A percentile compares a stretch with the other conserved stretches of the same genome.
Evolutionary conservation across 2,888 invertebrate species (phyloP).

Genomic region (Heliconius erato): DNA sequence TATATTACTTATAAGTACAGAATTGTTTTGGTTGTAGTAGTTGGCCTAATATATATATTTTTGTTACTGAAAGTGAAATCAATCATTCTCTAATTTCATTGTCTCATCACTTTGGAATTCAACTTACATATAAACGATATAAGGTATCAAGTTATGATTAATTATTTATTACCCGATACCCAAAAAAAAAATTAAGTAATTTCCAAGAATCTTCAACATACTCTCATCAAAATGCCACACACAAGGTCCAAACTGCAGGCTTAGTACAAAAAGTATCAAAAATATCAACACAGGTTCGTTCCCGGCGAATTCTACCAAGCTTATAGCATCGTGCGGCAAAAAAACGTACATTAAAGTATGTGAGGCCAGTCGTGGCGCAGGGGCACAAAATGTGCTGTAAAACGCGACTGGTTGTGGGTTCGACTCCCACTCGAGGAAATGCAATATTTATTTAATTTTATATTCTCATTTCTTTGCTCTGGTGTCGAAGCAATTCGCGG

Average conservation of each 20-base stretch:
- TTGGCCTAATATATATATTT: neutral
- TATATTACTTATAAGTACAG: neutral
- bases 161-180: neutral
- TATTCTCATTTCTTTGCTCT: no score
- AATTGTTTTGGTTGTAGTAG: neutral
- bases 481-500: no score
- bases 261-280: conserved; percentile 14
- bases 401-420: no score
- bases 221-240: conserved; percentile 8
- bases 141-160: neutral
- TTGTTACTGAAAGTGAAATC: no score
- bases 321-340: conserved; percentile 15
- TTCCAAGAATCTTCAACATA: conserved; percentile 2
- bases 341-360: conserved; percentile 20
- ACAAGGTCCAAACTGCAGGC: neutral
- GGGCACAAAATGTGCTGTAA: no score
- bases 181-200: neutral
- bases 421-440: no score
- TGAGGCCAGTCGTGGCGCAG: no score
- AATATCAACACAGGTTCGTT: neutral
- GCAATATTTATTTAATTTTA: no score
- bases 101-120: neutral
- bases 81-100: neutral
- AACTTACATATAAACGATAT: neutral
- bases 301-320: neutral